Conservation (phyloP, 2,888 invertebrate genomes). For the Meiosimyza platycephala region DNA sequence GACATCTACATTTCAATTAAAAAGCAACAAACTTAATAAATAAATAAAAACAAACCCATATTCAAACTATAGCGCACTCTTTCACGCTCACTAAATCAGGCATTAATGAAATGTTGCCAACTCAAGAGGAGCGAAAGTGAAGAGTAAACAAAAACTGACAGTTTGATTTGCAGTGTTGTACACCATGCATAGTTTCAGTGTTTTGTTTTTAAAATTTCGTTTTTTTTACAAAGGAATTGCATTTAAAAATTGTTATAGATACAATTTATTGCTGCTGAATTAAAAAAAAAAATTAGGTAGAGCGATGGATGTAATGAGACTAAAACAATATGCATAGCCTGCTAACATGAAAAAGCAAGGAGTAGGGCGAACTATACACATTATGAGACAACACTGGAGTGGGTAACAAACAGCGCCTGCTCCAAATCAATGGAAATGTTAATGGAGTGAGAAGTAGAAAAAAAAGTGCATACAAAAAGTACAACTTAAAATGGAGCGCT, state of each 20-base stretch:
- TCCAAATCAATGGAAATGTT: slow-evolving; percentile 24
- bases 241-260: slow-evolving; percentile 50
- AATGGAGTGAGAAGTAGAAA: slow-evolving; percentile 7
- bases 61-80: not conserved
- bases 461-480: slow-evolving; percentile 11
- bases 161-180: slow-evolving; percentile 27
- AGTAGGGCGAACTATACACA: too few relatives aligned
- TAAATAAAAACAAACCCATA: slow-evolving; percentile 21
- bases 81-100: slow-evolving; percentile 4
- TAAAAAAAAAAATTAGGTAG: too few relatives aligned
- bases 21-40: not conserved
- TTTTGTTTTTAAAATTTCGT: slow-evolving; percentile 7
- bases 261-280: slow-evolving; percentile 40
- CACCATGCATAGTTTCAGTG: not conserved
- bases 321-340: too few relatives aligned
- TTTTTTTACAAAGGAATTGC: slow-evolving; percentile 38
- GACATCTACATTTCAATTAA: slow-evolving; percentile 18
- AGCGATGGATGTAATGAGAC: too few relatives aligned
- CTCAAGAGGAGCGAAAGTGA: not conserved
- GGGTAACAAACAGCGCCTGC: slow-evolving; percentile 30
- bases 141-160: slow-evolving; percentile 10
- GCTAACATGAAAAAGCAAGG: too few relatives aligned
- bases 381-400: slow-evolving; percentile 14
- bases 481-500: slow-evolving; percentile 30
- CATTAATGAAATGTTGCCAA: not conserved